Evolutionary conservation across 2,888 invertebrate species (phyloP), one percentile per base, ranked within the genome.

Genomic region (Catocala sponsa): DNA sequence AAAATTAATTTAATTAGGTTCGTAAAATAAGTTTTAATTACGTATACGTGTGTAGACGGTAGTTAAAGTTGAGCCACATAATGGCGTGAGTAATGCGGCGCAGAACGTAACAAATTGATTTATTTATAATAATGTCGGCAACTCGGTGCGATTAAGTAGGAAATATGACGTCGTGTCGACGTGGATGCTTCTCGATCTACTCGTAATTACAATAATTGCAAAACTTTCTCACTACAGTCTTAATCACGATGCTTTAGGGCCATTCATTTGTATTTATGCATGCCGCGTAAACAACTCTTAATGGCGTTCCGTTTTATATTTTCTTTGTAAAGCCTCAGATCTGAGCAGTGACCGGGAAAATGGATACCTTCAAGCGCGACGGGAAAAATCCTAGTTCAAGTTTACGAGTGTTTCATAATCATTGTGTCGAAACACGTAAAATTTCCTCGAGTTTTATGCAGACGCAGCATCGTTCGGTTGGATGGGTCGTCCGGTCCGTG

Each of bases 201-300:
- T 88, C 89, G 85, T 92, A 91, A 92, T 92, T 91, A 91, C 87
- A 90, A 90, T 93, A 92, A 93, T 92, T 92, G 89, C 91, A 82
- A 91, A 94, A 94, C 85, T 93, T 92, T 88, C 82, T 75, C 87
- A 86, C 87, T 86, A 84, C 84, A 85, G 83, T 79, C 87, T 89
- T 86, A 87, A 87, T 85, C 81, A 80, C 84, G 82, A 82, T 87
- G 84, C 86, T 87, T 84, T 83, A 82, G 80, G 79, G 85, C 87
- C 86, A 87, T 91, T 91, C 85, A 87, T 90, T 89, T 85, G 83
- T 88, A 86, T 90, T 90, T 88, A 86, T 87, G 86, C 86, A 85
- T 80, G 82, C 84, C 80, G 81, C 83, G 84, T 86, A 85, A 88
- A 86, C 85, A 86, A 86, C 75, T 82, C 82, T 80, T 83, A 84